phyloP scores from a whole-genome alignment of 2,888 invertebrate genomes.

The Morpho achilles region DNA sequence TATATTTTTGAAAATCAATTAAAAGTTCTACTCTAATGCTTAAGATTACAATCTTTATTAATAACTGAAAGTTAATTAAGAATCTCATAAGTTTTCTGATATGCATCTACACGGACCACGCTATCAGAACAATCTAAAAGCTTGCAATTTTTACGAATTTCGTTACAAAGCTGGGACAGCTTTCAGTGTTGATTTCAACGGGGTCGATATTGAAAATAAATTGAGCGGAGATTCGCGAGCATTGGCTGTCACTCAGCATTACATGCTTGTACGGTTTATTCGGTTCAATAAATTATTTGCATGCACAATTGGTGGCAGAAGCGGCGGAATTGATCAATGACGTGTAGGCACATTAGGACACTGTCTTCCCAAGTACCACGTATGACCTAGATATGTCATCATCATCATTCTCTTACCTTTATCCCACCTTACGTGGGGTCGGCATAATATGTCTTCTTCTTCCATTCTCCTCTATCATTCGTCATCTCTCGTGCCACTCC shows the following conservation, averaged over 20 bases:
- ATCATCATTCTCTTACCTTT: too few relatives aligned
- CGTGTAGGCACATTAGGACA: too few relatives aligned
- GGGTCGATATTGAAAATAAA: neutral
- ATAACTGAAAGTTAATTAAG: neutral
- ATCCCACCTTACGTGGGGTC: too few relatives aligned
- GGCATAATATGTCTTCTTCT: too few relatives aligned
- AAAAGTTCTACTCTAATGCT: too few relatives aligned
- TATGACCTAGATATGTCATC: too few relatives aligned
- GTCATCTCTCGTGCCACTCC: too few relatives aligned
- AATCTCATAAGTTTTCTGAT: neutral
- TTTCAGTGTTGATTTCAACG: neutral
- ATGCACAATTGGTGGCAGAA: neutral
- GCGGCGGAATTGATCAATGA: too few relatives aligned
- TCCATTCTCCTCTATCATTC: too few relatives aligned
- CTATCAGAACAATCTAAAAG: neutral
- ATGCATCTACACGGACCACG: neutral
- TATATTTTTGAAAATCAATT: too few relatives aligned
- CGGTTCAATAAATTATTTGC: conserved; percentile 5
- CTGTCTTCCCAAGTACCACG: too few relatives aligned
- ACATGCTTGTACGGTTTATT: neutral
- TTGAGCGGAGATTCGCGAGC: neutral
- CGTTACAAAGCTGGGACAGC: neutral
- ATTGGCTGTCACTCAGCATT: neutral
- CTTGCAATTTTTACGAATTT: neutral
- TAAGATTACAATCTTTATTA: neutral